phyloP scores from a whole-genome alignment of 2,888 invertebrate genomes.

The Tiliacea citrago region DNA sequence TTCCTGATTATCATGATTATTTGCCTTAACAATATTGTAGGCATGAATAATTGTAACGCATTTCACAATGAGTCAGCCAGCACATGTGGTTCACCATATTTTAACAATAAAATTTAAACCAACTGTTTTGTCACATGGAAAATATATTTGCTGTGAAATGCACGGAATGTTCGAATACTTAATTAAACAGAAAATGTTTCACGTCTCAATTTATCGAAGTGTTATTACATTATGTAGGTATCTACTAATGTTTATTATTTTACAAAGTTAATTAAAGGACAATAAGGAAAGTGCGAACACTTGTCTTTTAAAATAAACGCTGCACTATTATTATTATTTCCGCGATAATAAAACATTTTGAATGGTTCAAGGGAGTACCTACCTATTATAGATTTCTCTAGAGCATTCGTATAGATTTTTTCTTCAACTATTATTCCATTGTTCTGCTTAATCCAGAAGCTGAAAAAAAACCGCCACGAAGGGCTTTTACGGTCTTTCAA shows the following conservation, averaged over 20 bases:
- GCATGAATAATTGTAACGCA: constrained; percentile 44
- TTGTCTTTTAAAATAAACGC: constrained; percentile 25
- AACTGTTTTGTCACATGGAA: constrained; percentile 38
- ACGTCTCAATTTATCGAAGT: constrained; percentile 39
- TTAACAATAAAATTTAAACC: constrained; percentile 58
- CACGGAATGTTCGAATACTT: constrained; percentile 36
- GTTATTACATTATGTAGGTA: constrained; percentile 16
- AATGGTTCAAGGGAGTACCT: not conserved
- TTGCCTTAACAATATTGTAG: constrained; percentile 8
- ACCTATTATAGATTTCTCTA: constrained; percentile 25
- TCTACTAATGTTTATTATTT: constrained; percentile 29
- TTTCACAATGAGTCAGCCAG: constrained; percentile 59
- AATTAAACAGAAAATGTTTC: constrained; percentile 35
- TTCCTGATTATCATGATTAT: constrained; percentile 26
- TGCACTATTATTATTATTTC: constrained; percentile 38
- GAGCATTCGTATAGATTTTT: constrained; percentile 5
- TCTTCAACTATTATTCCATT: constrained; percentile 8
- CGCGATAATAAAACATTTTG: constrained; percentile 33
- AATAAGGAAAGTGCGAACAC: constrained; percentile 42
- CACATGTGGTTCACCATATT: constrained; percentile 53
- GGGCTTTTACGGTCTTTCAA: constrained; percentile 1
- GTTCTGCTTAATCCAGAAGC: constrained; percentile 6
- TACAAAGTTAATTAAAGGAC: constrained; percentile 54
- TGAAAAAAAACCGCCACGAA: not conserved
- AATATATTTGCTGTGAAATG: constrained; percentile 38